Evolutionary conservation across 2,888 invertebrate genomes (phyloP), one percentile per base, ranked within the genome.

Genomic region (Hydrotaea diabolus): DNA sequence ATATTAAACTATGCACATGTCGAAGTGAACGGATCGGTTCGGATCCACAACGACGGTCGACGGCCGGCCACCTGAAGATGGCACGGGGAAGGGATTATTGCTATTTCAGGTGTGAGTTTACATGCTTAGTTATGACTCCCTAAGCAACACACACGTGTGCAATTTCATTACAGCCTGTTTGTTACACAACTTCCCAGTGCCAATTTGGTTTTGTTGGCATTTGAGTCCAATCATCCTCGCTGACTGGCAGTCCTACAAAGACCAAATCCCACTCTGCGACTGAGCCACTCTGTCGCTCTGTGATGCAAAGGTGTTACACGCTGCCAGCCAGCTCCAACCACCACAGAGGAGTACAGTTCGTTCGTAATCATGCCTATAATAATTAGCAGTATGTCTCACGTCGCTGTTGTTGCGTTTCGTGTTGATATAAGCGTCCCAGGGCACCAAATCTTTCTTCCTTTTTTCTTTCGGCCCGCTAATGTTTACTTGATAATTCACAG

Each of bases 401-500:
- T 77, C 64, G 21, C 2, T 66, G 43, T 36, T 66, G 21, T 43
- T 69, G 43, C 31, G 80, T 49, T 77, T 75, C 46, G 64, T 73
- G 75, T 49, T 73, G 78, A 59, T 66, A 19, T 59, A 77, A 77
- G 53, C 74, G 55, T 76, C 43, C 55, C 77, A 17, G n/a, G 57
- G 36, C 59, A 77, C 77, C 71, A 69, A 17, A 15, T 39, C 9
- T 23, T 31, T 55, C 17, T 79, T 78, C 66, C 57, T 43, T 76
- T 76, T 73, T 77, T 23, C 9, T 31, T 26, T 17, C 21, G 21
- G 11, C n/a, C 4, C 4, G 46, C 7, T n/a, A 76, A 66, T 81
- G 75, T 84, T 81, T 84, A 78, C 76, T 73, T 79, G 78, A 78
- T 73, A 84, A 81, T 84, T 76, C 78, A 75, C 78, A 76, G 80